These are phyloP conservation scores for Paedocypris sp. DNA, from an alignment of 2,113 vertebrate species.

Conservation along the genomic window DNA sequence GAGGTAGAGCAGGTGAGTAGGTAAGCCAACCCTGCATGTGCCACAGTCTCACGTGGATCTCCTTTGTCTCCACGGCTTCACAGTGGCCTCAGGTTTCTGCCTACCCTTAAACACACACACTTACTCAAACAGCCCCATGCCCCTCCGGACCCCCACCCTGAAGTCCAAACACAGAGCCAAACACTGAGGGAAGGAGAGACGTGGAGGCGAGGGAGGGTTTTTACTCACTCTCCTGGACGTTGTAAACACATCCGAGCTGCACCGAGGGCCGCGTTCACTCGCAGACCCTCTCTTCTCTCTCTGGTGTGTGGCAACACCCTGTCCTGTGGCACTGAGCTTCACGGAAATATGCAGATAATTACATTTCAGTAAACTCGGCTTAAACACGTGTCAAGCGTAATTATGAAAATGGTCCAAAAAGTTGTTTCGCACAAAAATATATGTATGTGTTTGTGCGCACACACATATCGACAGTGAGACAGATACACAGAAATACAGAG, in stretches of 20 bases:
- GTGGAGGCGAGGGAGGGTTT: neutral
- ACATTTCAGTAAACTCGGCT: constrained; percentile 23
- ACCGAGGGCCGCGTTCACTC: too few species aligned
- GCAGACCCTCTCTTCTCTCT: neutral
- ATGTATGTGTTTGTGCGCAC: neutral
- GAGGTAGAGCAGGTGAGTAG: constrained; percentile 26
- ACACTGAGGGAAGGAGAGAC: too few species aligned
- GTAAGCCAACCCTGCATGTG: constrained; percentile 27
- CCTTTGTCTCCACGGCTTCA: constrained; percentile 28
- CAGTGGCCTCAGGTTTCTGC: constrained; percentile 54
- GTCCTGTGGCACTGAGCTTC: constrained; percentile 32
- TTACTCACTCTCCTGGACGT: neutral
- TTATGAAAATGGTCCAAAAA: constrained; percentile 35
- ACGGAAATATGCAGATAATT: constrained; percentile 46
- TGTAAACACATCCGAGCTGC: too few species aligned
- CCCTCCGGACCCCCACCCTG: neutral
- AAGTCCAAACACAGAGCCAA: constrained; percentile 3
- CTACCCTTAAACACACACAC: constrained; percentile 32
- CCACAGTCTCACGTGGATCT: constrained; percentile 29
- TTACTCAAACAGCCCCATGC: neutral
- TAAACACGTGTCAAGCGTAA: constrained; percentile 25
- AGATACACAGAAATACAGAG: neutral
- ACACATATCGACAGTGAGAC: neutral
- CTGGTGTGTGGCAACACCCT: neutral
- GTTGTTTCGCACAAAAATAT: constrained; percentile 38